These are phyloP conservation scores for Rhagophthalmus giganteus DNA, from an alignment of 2,888 invertebrate species.

Conservation along the genomic window DNA sequence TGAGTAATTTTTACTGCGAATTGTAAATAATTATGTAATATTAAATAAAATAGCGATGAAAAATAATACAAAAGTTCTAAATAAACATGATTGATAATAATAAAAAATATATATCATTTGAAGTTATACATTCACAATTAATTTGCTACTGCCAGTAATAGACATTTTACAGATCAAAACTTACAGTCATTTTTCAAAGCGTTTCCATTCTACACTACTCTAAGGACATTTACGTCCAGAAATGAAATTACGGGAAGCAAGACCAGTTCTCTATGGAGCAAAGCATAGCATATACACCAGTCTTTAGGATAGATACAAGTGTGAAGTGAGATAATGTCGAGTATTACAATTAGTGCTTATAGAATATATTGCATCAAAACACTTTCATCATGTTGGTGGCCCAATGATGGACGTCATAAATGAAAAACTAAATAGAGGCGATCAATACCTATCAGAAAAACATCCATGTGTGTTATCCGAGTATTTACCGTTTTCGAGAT, in stretches of 20 bases:
- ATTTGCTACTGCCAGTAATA: constrained; percentile 19
- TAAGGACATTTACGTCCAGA: constrained; percentile 40
- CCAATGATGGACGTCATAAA: no score
- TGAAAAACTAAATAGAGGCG: no score
- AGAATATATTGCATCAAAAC: no score
- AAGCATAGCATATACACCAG: constrained; percentile 48
- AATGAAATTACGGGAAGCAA: constrained; percentile 42
- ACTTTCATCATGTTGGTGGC: constrained; percentile 10
- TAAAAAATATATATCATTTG: no score
- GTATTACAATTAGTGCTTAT: constrained; percentile 11
- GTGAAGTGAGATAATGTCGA: constrained; percentile 25
- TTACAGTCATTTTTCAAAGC: constrained; percentile 35
- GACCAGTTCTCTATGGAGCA: constrained; percentile 50
- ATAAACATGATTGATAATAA: no score
- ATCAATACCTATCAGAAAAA: no score
- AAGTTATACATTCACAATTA: no score
- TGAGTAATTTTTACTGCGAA: no score
- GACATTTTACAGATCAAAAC: constrained; percentile 30
- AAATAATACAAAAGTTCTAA: no score
- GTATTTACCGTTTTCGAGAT: not conserved
- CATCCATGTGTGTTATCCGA: no score
- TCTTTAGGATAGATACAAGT: constrained; percentile 26
- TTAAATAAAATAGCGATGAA: no score
- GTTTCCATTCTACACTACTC: constrained; percentile 42
- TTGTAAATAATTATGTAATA: no score